A percentile compares a stretch with the other conserved stretches of the same genome.
These are phyloP conservation scores for Leptatherina wallacei DNA, from an alignment of 2,797 vertebrate species.

Conservation along the genomic window DNA sequence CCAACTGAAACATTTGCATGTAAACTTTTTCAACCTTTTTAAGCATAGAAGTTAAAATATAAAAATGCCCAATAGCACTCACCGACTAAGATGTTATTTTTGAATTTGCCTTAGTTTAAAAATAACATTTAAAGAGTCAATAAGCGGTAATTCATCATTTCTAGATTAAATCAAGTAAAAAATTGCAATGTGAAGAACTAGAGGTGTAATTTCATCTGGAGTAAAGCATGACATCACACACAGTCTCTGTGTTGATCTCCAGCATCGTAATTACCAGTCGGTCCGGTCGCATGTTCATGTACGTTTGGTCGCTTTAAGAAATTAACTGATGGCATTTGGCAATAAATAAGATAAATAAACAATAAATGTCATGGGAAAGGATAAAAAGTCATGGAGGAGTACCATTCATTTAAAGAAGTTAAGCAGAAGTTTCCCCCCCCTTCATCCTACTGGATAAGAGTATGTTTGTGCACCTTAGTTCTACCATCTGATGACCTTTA, in stretches of 20 bases:
- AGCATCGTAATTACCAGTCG: too few species aligned
- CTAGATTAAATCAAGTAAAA: too few species aligned
- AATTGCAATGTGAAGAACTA: too few species aligned
- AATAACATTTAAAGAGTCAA: too few species aligned
- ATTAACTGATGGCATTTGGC: background rate
- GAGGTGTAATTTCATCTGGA: too few species aligned
- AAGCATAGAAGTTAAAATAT: background rate
- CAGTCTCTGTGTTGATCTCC: too few species aligned
- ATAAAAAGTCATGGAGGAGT: background rate
- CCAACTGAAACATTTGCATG: background rate
- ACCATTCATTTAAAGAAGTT: background rate
- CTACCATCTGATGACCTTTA: slow-evolving; percentile 55
- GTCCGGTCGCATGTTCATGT: too few species aligned
- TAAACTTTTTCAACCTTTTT: background rate
- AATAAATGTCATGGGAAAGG: background rate
- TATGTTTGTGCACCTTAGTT: slow-evolving; percentile 22
- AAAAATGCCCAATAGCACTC: background rate
- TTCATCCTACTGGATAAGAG: background rate
- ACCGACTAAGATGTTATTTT: background rate
- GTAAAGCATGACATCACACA: too few species aligned
- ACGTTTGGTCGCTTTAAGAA: background rate
- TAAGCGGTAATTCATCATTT: too few species aligned
- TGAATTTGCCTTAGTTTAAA: background rate
- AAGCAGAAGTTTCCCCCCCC: background rate
- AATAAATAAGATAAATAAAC: background rate